phyloP scores from a whole-genome alignment of 2,888 invertebrate genomes.

The Dicycla oo region DNA sequence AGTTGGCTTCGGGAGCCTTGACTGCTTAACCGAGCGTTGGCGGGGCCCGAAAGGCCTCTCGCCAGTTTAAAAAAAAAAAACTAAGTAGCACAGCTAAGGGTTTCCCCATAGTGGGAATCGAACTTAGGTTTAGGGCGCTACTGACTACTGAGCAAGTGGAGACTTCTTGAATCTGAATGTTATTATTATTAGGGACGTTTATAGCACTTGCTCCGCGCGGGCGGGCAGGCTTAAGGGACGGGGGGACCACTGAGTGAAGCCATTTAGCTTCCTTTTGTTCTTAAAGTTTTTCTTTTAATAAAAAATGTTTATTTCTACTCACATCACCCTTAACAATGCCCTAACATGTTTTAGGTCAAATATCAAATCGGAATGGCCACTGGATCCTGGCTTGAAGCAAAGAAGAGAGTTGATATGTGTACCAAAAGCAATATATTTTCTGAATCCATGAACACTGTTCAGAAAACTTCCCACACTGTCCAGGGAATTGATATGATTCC shows the following conservation, averaged over 20 bases:
- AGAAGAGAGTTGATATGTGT: background rate
- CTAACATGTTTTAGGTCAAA: constrained; percentile 29
- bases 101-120: no score
- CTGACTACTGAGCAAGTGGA: no score
- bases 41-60: no score
- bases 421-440: constrained; percentile 4
- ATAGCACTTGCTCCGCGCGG: no score
- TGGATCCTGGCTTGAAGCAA: constrained; percentile 1
- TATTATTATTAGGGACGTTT: no score
- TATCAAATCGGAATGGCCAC: background rate
- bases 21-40: no score
- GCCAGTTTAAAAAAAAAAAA: no score
- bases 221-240: no score
- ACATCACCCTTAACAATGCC: background rate
- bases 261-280: constrained; percentile 3
- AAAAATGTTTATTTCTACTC: background rate
- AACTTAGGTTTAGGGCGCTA: no score
- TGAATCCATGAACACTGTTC: background rate
- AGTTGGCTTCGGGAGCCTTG: no score
- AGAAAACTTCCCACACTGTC: background rate
- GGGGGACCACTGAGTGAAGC: background rate
- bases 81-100: no score
- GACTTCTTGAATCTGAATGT: no score
- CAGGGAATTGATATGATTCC: constrained; percentile 35
- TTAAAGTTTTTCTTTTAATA: background rate